A percentile compares a stretch with the other conserved stretches of the same genome.
Evolutionary conservation across 2,797 vertebrate species (phyloP).

Genomic region (Prunella strophiata): DNA sequence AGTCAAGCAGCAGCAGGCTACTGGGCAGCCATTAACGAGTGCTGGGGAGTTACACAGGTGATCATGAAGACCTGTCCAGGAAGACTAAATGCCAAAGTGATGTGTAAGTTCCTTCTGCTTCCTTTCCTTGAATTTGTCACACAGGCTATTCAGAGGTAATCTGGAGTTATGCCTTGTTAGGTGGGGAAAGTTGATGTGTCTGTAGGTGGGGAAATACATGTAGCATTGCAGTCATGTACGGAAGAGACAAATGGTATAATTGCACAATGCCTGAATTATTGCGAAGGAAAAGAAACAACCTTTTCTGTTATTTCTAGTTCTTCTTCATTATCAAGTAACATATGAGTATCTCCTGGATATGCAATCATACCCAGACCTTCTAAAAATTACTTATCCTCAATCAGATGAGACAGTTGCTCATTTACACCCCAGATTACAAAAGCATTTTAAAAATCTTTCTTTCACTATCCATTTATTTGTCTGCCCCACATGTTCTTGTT

Average conservation of each 20-base stretch:
- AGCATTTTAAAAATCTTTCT: slow-evolving; percentile 47
- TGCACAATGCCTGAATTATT: slow-evolving; percentile 10
- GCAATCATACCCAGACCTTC: slow-evolving; percentile 54
- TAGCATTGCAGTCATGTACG: neutral
- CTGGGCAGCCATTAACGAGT: slow-evolving; percentile 45
- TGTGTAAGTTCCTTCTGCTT: slow-evolving; percentile 46
- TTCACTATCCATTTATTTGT: slow-evolving; percentile 65
- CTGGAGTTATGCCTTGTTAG: slow-evolving; percentile 60
- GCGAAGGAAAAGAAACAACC: slow-evolving; percentile 62
- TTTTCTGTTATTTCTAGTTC: slow-evolving; percentile 60
- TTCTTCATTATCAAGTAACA: slow-evolving; percentile 70
- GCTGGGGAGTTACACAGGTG: slow-evolving; percentile 46
- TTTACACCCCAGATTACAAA: slow-evolving; percentile 67
- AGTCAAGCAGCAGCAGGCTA: slow-evolving; percentile 57
- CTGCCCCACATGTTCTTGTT: slow-evolving; percentile 26
- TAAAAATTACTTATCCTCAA: slow-evolving; percentile 67
- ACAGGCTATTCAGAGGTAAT: neutral
- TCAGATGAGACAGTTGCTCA: slow-evolving; percentile 68
- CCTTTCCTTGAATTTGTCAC: slow-evolving; percentile 58
- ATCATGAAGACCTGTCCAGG: slow-evolving; percentile 39
- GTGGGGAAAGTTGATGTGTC: slow-evolving; percentile 44
- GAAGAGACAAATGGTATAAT: slow-evolving; percentile 39
- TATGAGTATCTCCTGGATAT: slow-evolving; percentile 46
- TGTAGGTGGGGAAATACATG: slow-evolving; percentile 42
- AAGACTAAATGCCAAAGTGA: slow-evolving; percentile 37